Evolutionary conservation across 2,888 invertebrate species (phyloP).

Genomic region (Furcula furcula): DNA sequence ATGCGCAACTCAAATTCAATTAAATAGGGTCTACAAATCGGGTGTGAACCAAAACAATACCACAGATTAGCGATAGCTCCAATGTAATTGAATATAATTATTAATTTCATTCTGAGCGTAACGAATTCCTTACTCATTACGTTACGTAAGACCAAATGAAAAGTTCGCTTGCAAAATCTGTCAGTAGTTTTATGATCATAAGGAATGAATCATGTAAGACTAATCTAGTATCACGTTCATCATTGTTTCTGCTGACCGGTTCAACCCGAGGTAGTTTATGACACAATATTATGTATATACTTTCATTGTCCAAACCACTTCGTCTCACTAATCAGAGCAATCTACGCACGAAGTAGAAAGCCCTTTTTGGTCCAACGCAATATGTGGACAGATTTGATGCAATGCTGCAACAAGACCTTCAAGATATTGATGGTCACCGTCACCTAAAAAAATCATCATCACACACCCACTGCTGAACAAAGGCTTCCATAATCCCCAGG

Average conservation of each 20-base stretch:
- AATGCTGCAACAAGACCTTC: no score
- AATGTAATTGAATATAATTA: neutral
- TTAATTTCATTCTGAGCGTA: constrained; percentile 14
- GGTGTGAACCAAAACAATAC: neutral
- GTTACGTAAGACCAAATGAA: constrained; percentile 27
- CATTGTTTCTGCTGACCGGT: constrained; percentile 48
- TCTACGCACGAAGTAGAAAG: no score
- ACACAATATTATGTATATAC: constrained; percentile 15
- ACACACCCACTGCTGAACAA: no score
- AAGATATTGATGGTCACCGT: no score
- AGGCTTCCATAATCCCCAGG: no score
- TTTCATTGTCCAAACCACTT: neutral
- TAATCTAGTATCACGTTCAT: constrained; percentile 32
- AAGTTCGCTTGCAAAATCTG: constrained; percentile 32
- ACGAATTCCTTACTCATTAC: constrained; percentile 15
- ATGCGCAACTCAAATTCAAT: no score
- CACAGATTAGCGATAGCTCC: neutral
- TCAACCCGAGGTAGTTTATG: constrained; percentile 24
- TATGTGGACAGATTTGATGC: no score
- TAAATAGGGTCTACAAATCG: neutral
- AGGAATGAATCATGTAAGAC: constrained; percentile 50
- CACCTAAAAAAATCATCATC: no score
- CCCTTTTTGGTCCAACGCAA: no score
- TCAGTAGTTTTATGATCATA: constrained; percentile 33
- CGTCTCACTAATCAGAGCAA: neutral